Evolutionary conservation across 2,113 vertebrate species (phyloP).

Genomic region (Mesitornis unicolor): DNA sequence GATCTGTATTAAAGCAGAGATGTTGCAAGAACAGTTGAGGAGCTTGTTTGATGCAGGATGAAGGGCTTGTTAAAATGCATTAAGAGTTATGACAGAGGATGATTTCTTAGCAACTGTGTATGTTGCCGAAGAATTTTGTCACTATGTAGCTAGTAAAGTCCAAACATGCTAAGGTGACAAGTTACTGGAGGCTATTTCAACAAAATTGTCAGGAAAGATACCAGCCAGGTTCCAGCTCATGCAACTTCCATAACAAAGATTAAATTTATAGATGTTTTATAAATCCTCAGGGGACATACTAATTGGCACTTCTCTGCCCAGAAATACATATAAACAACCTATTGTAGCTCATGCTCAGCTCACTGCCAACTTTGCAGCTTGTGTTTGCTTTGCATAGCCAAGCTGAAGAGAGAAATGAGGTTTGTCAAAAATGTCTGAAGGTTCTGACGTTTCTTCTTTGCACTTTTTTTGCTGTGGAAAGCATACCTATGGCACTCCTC

Average conservation of each 20-base stretch:
- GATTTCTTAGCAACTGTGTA: background rate
- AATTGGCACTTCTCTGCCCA: background rate
- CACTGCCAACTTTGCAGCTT: background rate
- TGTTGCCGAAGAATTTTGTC: background rate
- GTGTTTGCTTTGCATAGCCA: background rate
- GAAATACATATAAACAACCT: background rate
- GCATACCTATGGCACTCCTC: accelerated
- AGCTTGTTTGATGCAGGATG: background rate
- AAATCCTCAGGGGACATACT: background rate
- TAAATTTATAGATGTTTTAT: background rate
- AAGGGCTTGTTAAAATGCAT: constrained; percentile 11
- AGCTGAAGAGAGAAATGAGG: accelerated
- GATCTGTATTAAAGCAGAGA: background rate
- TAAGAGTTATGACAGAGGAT: background rate
- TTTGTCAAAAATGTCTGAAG: background rate
- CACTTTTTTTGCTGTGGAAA: accelerated
- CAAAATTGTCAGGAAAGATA: background rate
- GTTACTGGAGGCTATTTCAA: background rate
- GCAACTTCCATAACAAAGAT: background rate
- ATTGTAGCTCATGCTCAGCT: background rate
- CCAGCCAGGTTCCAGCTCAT: background rate
- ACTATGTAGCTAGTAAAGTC: background rate
- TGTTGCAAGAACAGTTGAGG: background rate
- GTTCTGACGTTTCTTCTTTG: background rate
- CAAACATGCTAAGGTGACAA: background rate